Base-by-base conservation (phyloP, 2,797 vertebrate genomes). In the Triplophysa bombifrons region DNA sequence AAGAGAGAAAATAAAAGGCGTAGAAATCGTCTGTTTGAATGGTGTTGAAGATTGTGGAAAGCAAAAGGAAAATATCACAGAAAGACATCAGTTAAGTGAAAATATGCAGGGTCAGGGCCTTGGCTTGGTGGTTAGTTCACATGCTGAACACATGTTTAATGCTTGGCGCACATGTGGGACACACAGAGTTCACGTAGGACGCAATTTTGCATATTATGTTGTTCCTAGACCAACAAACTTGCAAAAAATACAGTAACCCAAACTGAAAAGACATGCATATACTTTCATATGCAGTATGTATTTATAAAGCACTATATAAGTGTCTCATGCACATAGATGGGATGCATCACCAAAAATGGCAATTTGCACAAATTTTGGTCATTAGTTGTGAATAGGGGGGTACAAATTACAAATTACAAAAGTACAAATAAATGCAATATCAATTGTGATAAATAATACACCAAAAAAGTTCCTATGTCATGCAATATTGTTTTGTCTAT, bases 51-150 rank as follows among this genome's bases (percentile, higher is more conserved):
- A 25, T 10, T 16, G 11, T 50, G 38, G 22, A 27, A 60, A 60
- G 69, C 22, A 48, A 48, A 27, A 72, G 70, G 10, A 60, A 41
- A 44, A 44, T 58, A n/a, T 72, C 19, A 48, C 55, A 27, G 13
- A 60, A 74, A 9, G 13, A 63, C 27, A 64, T 44, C 14, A 46
- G 16, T 65, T 51, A 5, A 22, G 20, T 55, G 9, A 51, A 50
- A 14, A 66, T 66, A 76, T 10, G 48, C 7, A 4, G 34, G 8
- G 50, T 53, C n/a, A 56, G 10, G 44, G 34, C 20, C 1, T 20
- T 44, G 10, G 25, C 22, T 53, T 48, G 11, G 53, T 4, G n/a
- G 10, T 38, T 19, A 65, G 27, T 30, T 11, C 25, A 30, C 16
- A 61, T 30, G 72, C 7, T 27, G 48, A 12, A 50, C 27, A 74